These are phyloP conservation scores for Scelioninae gen. 2 DNA, from an alignment of 2,888 invertebrate genomes.

Conservation along the genomic window DNA sequence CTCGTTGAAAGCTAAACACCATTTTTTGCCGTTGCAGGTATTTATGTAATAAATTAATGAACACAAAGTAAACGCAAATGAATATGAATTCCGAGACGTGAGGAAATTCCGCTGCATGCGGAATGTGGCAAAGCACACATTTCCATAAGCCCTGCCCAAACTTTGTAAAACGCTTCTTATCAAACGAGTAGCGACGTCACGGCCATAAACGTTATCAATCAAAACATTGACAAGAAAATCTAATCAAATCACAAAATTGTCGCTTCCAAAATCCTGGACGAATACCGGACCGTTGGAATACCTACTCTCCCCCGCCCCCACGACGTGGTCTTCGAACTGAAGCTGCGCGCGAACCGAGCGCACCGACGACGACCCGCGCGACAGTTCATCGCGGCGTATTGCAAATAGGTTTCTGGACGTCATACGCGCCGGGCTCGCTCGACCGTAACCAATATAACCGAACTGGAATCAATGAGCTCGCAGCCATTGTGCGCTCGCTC, in stretches of 20 bases:
- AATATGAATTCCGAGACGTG: too few species aligned
- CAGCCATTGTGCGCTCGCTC: conserved; percentile 35
- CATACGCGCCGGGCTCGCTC: conserved; percentile 49
- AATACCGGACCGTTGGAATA: too few species aligned
- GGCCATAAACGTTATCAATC: conserved; percentile 22
- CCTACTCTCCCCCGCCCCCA: too few species aligned
- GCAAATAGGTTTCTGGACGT: conserved; percentile 58
- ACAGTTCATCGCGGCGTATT: conserved; percentile 44
- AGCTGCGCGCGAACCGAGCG: conserved; percentile 27
- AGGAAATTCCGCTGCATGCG: background rate
- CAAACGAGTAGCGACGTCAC: background rate
- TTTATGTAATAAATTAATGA: too few species aligned
- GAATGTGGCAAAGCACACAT: conserved; percentile 7
- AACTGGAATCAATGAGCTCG: conserved; percentile 49
- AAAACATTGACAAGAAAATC: conserved; percentile 15
- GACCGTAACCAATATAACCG: conserved; percentile 53
- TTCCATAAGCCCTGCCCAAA: conserved; percentile 9
- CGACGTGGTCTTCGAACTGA: conserved; percentile 44
- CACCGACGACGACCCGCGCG: conserved; percentile 35
- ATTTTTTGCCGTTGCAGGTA: too few species aligned
- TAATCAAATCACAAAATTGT: conserved; percentile 14
- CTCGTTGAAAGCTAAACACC: too few species aligned
- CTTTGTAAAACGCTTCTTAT: conserved; percentile 19
- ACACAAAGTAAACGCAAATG: background rate
- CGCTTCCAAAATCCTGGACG: too few species aligned